phyloP scores from a whole-genome alignment of 2,888 invertebrate species.

The Cephus sareptanus region DNA sequence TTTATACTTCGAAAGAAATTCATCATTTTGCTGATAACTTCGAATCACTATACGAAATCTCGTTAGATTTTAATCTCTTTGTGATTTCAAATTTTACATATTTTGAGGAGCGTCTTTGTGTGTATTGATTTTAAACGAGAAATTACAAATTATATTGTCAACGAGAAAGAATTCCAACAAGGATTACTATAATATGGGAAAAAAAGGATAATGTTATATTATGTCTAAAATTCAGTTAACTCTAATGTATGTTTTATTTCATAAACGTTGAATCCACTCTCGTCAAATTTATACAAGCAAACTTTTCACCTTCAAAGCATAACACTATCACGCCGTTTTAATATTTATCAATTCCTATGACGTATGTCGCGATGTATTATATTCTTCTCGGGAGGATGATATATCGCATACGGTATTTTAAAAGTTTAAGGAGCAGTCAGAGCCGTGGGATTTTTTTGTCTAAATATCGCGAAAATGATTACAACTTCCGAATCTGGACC shows the following conservation, averaged over 20 bases:
- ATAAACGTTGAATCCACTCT: background rate
- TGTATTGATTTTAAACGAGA: background rate
- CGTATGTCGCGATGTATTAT: background rate
- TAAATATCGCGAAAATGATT: background rate
- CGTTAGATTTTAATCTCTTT: background rate
- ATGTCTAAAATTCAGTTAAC: background rate
- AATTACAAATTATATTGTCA: background rate
- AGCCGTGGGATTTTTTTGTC: background rate
- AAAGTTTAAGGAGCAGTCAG: background rate
- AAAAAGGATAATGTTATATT: background rate
- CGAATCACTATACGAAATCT: background rate
- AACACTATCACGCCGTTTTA: background rate
- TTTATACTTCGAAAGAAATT: background rate
- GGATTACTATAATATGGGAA: too few relatives aligned
- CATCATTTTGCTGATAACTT: background rate
- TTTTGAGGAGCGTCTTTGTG: background rate
- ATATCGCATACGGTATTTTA: background rate
- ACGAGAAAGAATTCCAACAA: too few relatives aligned
- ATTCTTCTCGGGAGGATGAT: background rate
- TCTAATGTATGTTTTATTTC: background rate
- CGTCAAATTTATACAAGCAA: background rate
- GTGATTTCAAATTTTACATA: background rate
- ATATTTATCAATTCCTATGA: background rate
- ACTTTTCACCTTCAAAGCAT: background rate
- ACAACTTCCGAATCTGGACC: background rate